These are phyloP conservation scores for Drosophila bocqueti DNA, from an alignment of 1,140 invertebrate species.

Conservation along the genomic window DNA sequence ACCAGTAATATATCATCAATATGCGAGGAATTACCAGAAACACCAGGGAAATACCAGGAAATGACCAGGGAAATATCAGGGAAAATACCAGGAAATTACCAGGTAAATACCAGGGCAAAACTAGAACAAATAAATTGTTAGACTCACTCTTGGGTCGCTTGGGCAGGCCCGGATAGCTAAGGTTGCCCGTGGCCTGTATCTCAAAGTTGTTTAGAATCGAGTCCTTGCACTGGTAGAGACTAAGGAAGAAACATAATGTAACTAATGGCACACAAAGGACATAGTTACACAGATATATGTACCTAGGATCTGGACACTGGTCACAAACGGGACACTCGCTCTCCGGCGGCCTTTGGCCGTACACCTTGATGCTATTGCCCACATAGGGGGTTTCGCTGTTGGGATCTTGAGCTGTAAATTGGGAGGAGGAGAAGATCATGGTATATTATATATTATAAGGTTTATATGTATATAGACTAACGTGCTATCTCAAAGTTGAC, in stretches of 20 bases:
- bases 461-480: conserved; percentile 82
- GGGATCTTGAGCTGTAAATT: conserved; percentile 73
- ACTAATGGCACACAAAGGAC: neutral
- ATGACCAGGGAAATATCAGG: no score
- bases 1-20: no score
- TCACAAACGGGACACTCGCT: conserved; percentile 87
- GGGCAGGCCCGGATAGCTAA: conserved; percentile 86
- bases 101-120: no score
- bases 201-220: conserved; percentile 87
- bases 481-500: conserved; percentile 91
- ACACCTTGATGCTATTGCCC: conserved; percentile 85
- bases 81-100: no score
- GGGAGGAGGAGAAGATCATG: no score
- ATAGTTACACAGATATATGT: neutral
- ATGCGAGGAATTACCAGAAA: no score
- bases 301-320: conserved; percentile 86
- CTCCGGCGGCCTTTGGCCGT: conserved; percentile 87
- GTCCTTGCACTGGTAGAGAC: conserved; percentile 87
- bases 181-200: conserved; percentile 87
- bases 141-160: conserved; percentile 87
- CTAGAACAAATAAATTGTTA: no score
- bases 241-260: neutral
- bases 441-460: no score
- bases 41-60: no score
- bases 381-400: conserved; percentile 82